A percentile compares a stretch with the other conserved stretches of the same genome.
These are phyloP conservation scores for Odobenus rosmarus DNA, from an alignment of 2,113 vertebrate genomes.

Conservation along the genomic window DNA sequence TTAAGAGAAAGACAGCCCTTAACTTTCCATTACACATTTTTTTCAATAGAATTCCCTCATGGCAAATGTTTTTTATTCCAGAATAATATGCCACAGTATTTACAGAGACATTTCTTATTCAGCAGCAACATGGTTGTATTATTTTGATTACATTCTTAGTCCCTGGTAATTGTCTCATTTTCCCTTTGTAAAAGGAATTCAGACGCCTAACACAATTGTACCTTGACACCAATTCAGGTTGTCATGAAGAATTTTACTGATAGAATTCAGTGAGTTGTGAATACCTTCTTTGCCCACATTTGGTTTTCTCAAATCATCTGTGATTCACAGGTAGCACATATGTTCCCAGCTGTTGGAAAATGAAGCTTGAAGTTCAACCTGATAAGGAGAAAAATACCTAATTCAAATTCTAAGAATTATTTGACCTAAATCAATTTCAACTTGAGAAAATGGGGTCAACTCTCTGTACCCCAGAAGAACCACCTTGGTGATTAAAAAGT, in stretches of 20 bases:
- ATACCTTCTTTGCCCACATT: constrained; percentile 31
- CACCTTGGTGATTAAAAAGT: constrained; percentile 75
- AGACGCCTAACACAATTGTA: constrained; percentile 21
- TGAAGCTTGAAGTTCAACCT: constrained; percentile 57
- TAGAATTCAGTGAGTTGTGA: constrained; percentile 7
- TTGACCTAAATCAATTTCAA: constrained; percentile 74
- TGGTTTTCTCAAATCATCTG: constrained; percentile 26
- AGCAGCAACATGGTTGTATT: constrained; percentile 33
- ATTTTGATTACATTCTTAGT: constrained; percentile 62
- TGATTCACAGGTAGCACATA: constrained; percentile 57
- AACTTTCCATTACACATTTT: background rate
- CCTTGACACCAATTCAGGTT: background rate
- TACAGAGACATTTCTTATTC: constrained; percentile 61
- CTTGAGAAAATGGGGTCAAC: constrained; percentile 79
- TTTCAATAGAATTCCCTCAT: constrained; percentile 41
- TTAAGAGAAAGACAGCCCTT: constrained; percentile 10
- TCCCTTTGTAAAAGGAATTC: constrained; percentile 58
- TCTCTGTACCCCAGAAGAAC: constrained; percentile 68
- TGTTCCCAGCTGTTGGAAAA: constrained; percentile 70
- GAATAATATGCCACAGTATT: constrained; percentile 5
- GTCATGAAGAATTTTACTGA: background rate
- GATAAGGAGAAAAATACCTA: constrained; percentile 66
- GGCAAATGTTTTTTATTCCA: constrained; percentile 10
- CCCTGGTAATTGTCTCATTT: constrained; percentile 66
- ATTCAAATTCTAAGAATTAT: constrained; percentile 78